Evolutionary conservation across 2,888 invertebrate species (phyloP), one percentile per base, ranked within the genome.

Genomic region (Thereva unica): DNA sequence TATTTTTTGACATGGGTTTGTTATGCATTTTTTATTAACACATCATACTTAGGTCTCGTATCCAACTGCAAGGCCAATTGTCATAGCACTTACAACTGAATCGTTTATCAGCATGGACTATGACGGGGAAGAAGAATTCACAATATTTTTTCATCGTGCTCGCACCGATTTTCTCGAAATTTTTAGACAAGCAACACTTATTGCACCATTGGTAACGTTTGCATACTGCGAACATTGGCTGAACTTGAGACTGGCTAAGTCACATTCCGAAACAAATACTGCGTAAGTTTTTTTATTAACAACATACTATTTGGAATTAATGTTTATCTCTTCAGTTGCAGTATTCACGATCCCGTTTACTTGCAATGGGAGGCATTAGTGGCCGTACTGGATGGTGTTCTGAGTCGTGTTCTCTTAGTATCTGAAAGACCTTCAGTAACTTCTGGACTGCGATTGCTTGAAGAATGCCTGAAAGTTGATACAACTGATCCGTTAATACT

Each of bases 91-190:
- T 42, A 87, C 86, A 69, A 85, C 86, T 12, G 84, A 85, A 1
- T 83, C 86, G 0, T 95, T 91, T 78, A 89, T 91, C 0, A 87
- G 89, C 59, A 82, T 91, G 72, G 95, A 96, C 78, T 95, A 92
- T 79, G 95, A 96, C 78, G 89, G 91, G 57, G 95, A 96, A 76
- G 94, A 95, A 76, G 95, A 96, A 74, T 96, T 93, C 76, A 86
- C 87, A 7, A 83, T 87, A n/a, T 94, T 92, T 80, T 93, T 91
- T 78, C 88, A 88, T 76, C 87, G 94, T 49, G 89, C 89, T 74
- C 86, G 93, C 67, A 89, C 89, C 5, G 94, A 94, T 77, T 85
- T 93, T 69, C 82, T 92, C 34, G 94, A 94, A 74, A 89, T 90
- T 71, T 89, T 91, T 75, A 88, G 93, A 61, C 87, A 89, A 76